Percentiles rank a stretch among this genome's conserved stretches.
Evolutionary conservation across 1,140 invertebrate species (phyloP).

Genomic region (Bombus confusus): DNA sequence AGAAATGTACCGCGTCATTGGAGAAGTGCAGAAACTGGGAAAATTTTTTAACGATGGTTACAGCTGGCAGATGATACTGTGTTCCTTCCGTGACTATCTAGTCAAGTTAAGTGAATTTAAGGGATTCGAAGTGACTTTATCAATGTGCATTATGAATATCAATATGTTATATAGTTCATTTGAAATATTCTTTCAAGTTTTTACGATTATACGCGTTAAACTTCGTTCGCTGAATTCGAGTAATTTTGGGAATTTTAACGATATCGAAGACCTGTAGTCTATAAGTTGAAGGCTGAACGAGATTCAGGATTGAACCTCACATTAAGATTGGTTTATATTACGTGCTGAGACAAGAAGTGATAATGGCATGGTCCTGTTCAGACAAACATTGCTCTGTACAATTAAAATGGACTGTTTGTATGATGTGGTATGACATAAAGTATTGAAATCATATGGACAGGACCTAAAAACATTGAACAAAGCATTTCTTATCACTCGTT

Average conservation of each 20-base stretch:
- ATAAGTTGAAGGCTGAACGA: too few species aligned
- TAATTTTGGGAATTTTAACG: not conserved
- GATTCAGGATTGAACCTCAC: too few species aligned
- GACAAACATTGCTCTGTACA: not conserved
- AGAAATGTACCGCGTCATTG: not conserved
- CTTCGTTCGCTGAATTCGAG: not conserved
- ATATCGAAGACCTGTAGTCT: not conserved
- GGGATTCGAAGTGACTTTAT: too few species aligned
- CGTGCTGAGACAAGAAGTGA: not conserved
- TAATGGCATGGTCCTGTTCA: not conserved
- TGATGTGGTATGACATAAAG: too few species aligned
- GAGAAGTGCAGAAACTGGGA: not conserved
- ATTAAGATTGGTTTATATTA: not conserved
- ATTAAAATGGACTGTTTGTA: not conserved
- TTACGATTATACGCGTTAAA: not conserved
- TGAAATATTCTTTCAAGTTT: not conserved
- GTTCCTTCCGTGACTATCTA: not conserved
- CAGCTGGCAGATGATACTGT: not conserved
- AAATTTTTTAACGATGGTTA: slow-evolving; percentile 13
- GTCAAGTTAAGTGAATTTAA: not conserved
- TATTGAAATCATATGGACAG: too few species aligned
- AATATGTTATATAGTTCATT: not conserved
- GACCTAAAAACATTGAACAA: not conserved
- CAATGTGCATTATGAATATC: too few species aligned
- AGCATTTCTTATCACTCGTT: not conserved